Percentiles rank a stretch among this genome's conserved stretches.
These are phyloP conservation scores for Cephus cinctus DNA, from an alignment of 1,140 invertebrate species.

Conservation along the genomic window DNA sequence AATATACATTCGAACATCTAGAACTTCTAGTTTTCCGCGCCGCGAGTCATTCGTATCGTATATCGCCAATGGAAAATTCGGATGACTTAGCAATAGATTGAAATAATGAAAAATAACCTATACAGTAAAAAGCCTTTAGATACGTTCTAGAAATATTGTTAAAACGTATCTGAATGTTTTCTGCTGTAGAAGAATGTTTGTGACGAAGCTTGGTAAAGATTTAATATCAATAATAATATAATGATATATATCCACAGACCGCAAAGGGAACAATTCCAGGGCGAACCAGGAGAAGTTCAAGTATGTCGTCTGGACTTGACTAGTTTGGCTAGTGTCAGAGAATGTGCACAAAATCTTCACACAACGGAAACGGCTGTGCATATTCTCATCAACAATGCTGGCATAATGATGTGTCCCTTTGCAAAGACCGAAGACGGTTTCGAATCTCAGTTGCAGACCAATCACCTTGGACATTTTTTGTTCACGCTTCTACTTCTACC, in stretches of 20 bases:
- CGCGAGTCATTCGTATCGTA: too few relatives aligned
- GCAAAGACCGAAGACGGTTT: slow-evolving; percentile 73
- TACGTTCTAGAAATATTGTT: too few relatives aligned
- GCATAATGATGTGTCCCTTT: slow-evolving; percentile 71
- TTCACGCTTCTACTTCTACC: slow-evolving; percentile 76
- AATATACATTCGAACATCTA: too few relatives aligned
- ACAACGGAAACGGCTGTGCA: slow-evolving; percentile 64
- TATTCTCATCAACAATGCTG: slow-evolving; percentile 81
- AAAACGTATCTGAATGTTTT: too few relatives aligned
- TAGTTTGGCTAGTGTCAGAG: slow-evolving; percentile 69
- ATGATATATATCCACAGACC: slow-evolving; percentile 22
- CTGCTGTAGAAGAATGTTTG: too few relatives aligned
- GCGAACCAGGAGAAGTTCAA: slow-evolving; percentile 59
- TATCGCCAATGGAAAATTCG: too few relatives aligned
- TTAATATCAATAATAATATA: neutral
- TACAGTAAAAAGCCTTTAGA: too few relatives aligned
- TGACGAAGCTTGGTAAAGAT: too few relatives aligned
- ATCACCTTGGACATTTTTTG: slow-evolving; percentile 83
- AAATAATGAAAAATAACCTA: too few relatives aligned
- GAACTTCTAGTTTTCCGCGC: too few relatives aligned
- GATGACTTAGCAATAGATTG: too few relatives aligned
- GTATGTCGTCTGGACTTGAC: slow-evolving; percentile 68
- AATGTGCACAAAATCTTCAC: slow-evolving; percentile 66
- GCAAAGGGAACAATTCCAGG: slow-evolving; percentile 35
- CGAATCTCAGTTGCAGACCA: slow-evolving; percentile 76